phyloP scores from a whole-genome alignment of 2,113 vertebrate species.

The Fregetta grallaria region DNA sequence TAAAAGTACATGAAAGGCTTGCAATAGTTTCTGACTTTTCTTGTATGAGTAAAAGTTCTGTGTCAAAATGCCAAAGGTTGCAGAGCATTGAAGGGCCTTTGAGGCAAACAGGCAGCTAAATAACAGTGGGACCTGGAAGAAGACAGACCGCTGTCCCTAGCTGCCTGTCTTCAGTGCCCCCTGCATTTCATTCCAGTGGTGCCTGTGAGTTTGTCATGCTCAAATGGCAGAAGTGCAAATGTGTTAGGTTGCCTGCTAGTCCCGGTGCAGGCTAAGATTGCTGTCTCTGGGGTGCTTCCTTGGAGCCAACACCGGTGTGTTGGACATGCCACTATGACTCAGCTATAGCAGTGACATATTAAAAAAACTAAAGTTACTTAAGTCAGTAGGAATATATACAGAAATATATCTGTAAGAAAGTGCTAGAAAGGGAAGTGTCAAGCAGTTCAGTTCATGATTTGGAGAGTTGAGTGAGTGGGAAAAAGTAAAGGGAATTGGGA shows the following conservation, averaged over 20 bases:
- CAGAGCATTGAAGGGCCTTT: not conserved
- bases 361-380: not conserved
- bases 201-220: not conserved
- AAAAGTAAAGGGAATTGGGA: not conserved
- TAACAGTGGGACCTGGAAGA: not conserved
- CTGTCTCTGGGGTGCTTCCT: not conserved
- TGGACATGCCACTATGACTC: not conserved
- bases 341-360: not conserved
- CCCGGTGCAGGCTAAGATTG: not conserved
- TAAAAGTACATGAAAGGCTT: not conserved
- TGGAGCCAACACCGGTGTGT: not conserved
- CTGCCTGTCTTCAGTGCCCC: not conserved
- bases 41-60: not conserved
- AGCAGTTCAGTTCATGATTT: not conserved
- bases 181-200: not conserved
- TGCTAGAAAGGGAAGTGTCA: not conserved
- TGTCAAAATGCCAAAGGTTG: not conserved
- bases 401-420: not conserved
- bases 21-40: not conserved
- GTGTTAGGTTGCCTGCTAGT: not conserved
- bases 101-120: not conserved
- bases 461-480: not conserved
- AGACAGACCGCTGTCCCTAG: not conserved
- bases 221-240: not conserved
- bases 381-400: not conserved